Evolutionary conservation across 2,888 invertebrate genomes (phyloP).

Genomic region (Spisula subtruncata): DNA sequence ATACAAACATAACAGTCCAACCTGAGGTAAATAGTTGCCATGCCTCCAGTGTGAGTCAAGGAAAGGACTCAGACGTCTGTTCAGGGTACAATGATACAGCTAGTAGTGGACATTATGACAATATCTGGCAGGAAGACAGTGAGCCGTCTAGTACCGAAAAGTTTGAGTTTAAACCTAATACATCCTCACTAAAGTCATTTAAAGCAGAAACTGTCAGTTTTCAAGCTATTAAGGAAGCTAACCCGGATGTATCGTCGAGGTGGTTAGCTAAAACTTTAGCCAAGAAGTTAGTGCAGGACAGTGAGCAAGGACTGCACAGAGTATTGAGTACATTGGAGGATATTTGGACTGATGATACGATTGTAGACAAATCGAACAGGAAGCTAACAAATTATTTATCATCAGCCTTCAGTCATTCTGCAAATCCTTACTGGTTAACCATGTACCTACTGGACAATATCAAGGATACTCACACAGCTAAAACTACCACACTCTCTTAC

Average conservation of each 20-base stretch:
- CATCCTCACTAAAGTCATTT: slow-evolving; percentile 39
- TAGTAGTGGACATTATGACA: background rate
- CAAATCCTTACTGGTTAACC: slow-evolving; percentile 73
- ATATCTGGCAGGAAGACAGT: slow-evolving; percentile 52
- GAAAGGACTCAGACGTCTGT: background rate
- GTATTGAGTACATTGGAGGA: slow-evolving; percentile 64
- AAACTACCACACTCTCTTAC: slow-evolving; percentile 77
- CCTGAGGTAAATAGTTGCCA: background rate
- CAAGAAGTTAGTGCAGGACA: slow-evolving; percentile 59
- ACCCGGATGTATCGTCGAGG: slow-evolving; percentile 64
- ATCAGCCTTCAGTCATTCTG: slow-evolving; percentile 55
- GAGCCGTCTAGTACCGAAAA: slow-evolving; percentile 40
- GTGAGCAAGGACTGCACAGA: slow-evolving; percentile 67
- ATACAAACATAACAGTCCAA: background rate
- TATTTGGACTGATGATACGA: slow-evolving; percentile 72
- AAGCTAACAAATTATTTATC: slow-evolving; percentile 62
- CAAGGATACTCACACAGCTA: slow-evolving; percentile 71
- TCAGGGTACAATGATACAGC: background rate
- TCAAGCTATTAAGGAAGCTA: slow-evolving; percentile 39
- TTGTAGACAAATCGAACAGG: slow-evolving; percentile 63
- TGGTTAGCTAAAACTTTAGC: slow-evolving; percentile 70
- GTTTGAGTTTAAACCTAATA: slow-evolving; percentile 52
- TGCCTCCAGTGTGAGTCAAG: background rate
- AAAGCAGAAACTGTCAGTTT: slow-evolving; percentile 37
- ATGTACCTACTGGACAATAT: slow-evolving; percentile 71